Conservation (phyloP, 2,113 vertebrate species). For the Marmota flaviventris region DNA sequence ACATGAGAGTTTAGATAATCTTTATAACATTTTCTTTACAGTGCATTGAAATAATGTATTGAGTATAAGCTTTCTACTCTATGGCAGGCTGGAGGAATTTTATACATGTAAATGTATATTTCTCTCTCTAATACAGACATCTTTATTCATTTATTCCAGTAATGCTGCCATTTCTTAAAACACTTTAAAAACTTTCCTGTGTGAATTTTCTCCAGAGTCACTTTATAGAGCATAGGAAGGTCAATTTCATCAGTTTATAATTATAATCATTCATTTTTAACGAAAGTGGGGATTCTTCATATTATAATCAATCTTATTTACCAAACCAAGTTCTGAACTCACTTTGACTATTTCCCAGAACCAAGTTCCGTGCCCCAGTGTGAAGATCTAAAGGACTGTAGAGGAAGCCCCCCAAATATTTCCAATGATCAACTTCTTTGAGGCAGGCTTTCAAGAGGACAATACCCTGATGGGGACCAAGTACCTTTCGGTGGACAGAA, state of each 20-base stretch:
- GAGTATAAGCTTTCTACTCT: neutral
- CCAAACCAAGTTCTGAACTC: neutral
- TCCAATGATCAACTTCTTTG: neutral
- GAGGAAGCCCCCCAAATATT: neutral
- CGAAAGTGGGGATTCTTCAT: neutral
- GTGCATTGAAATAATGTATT: conserved; percentile 1
- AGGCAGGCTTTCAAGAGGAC: neutral
- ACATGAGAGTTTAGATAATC: conserved; percentile 27
- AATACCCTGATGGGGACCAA: neutral
- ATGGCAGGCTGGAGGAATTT: neutral
- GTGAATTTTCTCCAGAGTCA: neutral
- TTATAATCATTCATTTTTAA: neutral
- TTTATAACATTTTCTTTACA: conserved; percentile 49
- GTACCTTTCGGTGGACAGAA: neutral
- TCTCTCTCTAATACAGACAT: neutral
- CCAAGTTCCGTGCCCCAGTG: neutral
- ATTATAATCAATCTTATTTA: neutral
- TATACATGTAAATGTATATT: neutral
- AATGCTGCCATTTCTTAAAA: conserved; percentile 33
- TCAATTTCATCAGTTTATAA: neutral
- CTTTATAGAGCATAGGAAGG: neutral
- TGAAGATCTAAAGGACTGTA: neutral
- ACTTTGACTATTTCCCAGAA: neutral
- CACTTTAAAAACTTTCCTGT: neutral
- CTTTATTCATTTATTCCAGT: neutral